Evolutionary conservation across 1,140 invertebrate species (phyloP).

Genomic region (Panagrolaimus sp.): DNA sequence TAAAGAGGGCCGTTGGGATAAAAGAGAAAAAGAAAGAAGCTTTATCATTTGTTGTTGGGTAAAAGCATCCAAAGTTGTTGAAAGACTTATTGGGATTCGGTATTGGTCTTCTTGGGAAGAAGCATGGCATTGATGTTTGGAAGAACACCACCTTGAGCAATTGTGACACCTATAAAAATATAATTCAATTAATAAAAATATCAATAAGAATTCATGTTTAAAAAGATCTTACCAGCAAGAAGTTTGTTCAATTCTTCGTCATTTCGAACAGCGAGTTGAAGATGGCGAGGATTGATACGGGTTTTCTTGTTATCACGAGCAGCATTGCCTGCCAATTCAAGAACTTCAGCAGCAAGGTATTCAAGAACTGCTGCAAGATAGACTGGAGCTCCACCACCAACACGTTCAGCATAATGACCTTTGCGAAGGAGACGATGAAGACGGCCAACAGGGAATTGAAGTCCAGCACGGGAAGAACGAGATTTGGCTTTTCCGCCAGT

Average conservation of each 20-base stretch:
- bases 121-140: slow-evolving; percentile 73
- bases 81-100: slow-evolving; percentile 17
- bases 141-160: slow-evolving; percentile 76
- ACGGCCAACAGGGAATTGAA: slow-evolving; percentile 63
- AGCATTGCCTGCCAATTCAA: slow-evolving; percentile 67
- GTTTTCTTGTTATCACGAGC: slow-evolving; percentile 64
- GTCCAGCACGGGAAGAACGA: slow-evolving; percentile 61
- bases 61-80: neutral
- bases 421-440: slow-evolving; percentile 66
- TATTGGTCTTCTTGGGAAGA: slow-evolving; percentile 67
- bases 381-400: slow-evolving; percentile 59
- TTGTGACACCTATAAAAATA: slow-evolving; percentile 67
- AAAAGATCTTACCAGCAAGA: slow-evolving; percentile 64
- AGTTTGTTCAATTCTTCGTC: slow-evolving; percentile 62
- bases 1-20: slow-evolving; percentile 16
- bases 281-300: slow-evolving; percentile 74
- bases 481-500: slow-evolving; percentile 67
- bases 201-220: no score
- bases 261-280: slow-evolving; percentile 68
- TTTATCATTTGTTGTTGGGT: neutral
- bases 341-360: slow-evolving; percentile 63
- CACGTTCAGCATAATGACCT: slow-evolving; percentile 65
- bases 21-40: neutral
- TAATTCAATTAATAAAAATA: no score
- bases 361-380: slow-evolving; percentile 62